Evolutionary conservation across 2,113 vertebrate genomes (phyloP).

Genomic region (Tachysurus vachellii): DNA sequence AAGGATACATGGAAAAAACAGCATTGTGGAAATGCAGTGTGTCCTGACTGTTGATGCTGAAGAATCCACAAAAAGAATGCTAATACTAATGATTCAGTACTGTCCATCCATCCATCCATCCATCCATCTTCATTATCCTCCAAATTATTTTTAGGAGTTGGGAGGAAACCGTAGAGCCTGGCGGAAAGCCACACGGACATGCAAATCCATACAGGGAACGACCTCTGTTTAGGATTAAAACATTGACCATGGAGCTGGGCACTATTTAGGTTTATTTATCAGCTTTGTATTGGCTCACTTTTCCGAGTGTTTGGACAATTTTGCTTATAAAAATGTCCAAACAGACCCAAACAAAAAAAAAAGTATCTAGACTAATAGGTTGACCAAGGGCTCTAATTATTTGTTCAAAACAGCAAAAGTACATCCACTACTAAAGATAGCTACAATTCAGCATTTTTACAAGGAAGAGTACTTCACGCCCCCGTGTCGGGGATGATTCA

Average conservation of each 20-base stretch:
- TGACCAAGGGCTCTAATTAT: not conserved
- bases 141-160: not conserved
- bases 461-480: not conserved
- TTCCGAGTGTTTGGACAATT: not conserved
- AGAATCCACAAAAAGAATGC: not conserved
- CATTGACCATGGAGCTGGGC: not conserved
- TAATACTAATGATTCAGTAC: not conserved
- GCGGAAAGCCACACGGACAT: not conserved
- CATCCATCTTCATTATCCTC: not conserved
- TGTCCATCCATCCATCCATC: not conserved
- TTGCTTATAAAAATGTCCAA: not conserved
- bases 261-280: not conserved
- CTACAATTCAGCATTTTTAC: not conserved
- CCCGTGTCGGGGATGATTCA: slow-evolving; percentile 7
- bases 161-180: not conserved
- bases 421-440: not conserved
- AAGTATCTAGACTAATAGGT: not conserved
- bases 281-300: too few relatives aligned
- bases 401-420: not conserved
- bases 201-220: not conserved
- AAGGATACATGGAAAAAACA: not conserved
- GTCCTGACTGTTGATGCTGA: not conserved
- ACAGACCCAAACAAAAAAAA: not conserved
- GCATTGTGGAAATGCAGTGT: not conserved
- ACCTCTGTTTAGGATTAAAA: not conserved